Evolutionary conservation across 2,888 invertebrate species (phyloP), one percentile per base, ranked within the genome.

Genomic region (Leptura quadrifasciata): DNA sequence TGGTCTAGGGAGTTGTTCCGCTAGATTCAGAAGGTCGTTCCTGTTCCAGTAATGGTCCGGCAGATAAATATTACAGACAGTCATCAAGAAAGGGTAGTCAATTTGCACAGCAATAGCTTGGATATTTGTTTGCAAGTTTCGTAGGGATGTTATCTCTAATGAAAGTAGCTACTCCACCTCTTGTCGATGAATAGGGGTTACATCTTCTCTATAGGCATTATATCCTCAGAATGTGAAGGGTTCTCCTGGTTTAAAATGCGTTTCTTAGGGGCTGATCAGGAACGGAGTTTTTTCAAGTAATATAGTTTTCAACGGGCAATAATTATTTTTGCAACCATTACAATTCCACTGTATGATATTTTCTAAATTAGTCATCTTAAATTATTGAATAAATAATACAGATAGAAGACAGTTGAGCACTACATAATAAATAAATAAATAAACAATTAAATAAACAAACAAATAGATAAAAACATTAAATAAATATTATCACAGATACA

Each of bases 221-320:
- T 47, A 60, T 15, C 39, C 47, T 60, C 71, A 31, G 18, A 71
- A 17, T 0, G 35, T 52, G 9, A 71, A 71, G 24, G n/a, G 12
- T n/a, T 39, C 58, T 15, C 20, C 58, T 55, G 70, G 57, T 57
- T 57, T 70, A 18, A 70, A 21, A 27, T 70, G 70, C 17, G 58
- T 58, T n/a, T n/a, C n/a, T n/a, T n/a, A n/a, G n/a, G n/a, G n/a
- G n/a, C n/a, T n/a, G n/a, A n/a, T n/a, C 18, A 31, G 39, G 3
- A 21, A 12, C 15, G 58, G 58, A 2, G 24, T 0, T 21, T 21
- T 12, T 21, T 58, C 24, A 21, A 58, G 58, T 15, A 58, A 6
- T 20, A 58, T 1, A 15, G 12, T 10, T 24, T 58, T 58, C n/a
- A 58, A 12, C 5, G 20, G 24, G 1, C 24, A 15, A 21, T 58